A percentile compares a stretch with the other conserved stretches of the same genome.
phyloP scores from a whole-genome alignment of 2,888 invertebrate species.

The Ephialtes manifestator region DNA sequence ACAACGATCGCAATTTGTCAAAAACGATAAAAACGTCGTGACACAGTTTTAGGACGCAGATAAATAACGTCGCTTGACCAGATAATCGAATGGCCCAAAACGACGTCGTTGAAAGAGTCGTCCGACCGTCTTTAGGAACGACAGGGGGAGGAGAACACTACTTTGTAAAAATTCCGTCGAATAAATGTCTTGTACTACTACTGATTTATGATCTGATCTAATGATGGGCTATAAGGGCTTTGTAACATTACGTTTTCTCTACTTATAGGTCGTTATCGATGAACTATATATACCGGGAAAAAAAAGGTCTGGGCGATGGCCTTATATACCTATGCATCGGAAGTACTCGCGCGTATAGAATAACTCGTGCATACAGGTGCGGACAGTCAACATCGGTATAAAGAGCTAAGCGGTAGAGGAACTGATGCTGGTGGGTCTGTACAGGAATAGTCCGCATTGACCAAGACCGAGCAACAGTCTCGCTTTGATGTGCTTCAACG shows the following conservation, averaged over 20 bases:
- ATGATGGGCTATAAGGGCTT: background rate
- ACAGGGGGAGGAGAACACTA: too few species aligned
- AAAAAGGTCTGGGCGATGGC: conserved; percentile 16
- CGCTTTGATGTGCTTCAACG: conserved; percentile 78
- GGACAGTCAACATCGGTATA: conserved; percentile 3
- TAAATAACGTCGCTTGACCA: too few species aligned
- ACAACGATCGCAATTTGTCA: too few species aligned
- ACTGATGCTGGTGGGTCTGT: conserved; percentile 42
- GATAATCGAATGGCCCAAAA: too few species aligned
- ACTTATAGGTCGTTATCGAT: conserved; percentile 8
- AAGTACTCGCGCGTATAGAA: conserved; percentile 32
- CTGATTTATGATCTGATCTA: background rate
- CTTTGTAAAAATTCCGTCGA: too few species aligned
- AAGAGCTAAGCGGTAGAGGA: conserved; percentile 17
- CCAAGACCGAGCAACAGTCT: conserved; percentile 51
- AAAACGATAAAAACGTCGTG: too few species aligned
- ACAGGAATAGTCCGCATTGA: conserved; percentile 71
- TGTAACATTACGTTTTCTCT: background rate
- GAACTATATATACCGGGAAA: background rate
- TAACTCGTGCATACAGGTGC: conserved; percentile 28
- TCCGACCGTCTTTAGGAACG: too few species aligned
- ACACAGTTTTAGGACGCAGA: too few species aligned
- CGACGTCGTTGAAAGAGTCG: too few species aligned
- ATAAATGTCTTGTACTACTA: too few species aligned
- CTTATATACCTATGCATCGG: conserved; percentile 25